phyloP scores from a whole-genome alignment of 1,140 invertebrate genomes.

The Elymnias hypermnestra region DNA sequence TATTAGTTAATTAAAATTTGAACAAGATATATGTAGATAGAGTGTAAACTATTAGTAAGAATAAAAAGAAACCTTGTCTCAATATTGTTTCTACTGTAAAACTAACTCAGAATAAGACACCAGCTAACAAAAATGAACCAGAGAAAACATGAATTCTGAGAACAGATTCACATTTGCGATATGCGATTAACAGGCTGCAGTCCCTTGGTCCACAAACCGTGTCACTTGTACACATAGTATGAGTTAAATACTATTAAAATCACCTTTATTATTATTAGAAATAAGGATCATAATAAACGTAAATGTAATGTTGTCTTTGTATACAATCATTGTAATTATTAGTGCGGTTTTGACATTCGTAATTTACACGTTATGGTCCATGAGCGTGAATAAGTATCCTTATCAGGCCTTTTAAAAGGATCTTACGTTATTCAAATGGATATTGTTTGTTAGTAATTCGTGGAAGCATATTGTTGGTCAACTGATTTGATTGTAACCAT shows the following conservation, averaged over 20 bases:
- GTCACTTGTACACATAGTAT: constrained; percentile 19
- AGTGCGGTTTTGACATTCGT: constrained; percentile 40
- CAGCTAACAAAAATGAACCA: constrained; percentile 23
- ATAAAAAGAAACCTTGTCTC: no score
- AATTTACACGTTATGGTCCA: constrained; percentile 43
- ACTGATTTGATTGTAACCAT: constrained; percentile 2
- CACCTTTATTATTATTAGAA: constrained; percentile 4
- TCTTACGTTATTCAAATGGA: constrained; percentile 34
- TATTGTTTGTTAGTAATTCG: constrained; percentile 30
- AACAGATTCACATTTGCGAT: constrained; percentile 47
- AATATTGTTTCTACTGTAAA: no score
- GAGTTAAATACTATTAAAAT: constrained; percentile 3
- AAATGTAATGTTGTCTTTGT: constrained; percentile 9
- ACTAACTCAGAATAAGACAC: constrained; percentile 26
- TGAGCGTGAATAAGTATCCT: constrained; percentile 35
- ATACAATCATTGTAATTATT: constrained; percentile 42
- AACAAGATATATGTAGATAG: no score
- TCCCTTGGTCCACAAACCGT: constrained; percentile 34
- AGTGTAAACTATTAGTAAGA: no score
- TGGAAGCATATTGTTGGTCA: constrained; percentile 10
- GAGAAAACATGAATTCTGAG: constrained; percentile 39
- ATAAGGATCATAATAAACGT: constrained; percentile 15
- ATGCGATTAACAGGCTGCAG: constrained; percentile 42
- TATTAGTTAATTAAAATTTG: no score
- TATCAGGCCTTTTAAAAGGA: constrained; percentile 34